Evolutionary conservation across 1,140 invertebrate genomes (phyloP), one percentile per base, ranked within the genome.

Genomic region (Venturia canescens): DNA sequence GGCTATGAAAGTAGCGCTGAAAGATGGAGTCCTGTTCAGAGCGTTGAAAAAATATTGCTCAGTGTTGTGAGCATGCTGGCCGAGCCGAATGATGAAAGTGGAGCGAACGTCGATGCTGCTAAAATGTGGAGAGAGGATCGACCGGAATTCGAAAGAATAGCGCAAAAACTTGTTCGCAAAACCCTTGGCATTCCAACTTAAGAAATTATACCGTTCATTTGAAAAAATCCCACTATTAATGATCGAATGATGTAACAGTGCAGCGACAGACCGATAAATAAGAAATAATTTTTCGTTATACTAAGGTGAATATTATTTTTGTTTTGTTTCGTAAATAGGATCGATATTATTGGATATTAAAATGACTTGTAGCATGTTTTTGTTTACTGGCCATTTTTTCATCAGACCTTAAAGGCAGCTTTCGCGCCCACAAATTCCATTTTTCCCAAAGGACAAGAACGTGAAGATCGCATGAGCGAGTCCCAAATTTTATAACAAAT

Each of bases 71-170:
- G 98, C 88, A 99, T 99, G 98, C 92, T 99, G 78, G 98, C 99
- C 82, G 99, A 99, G 91, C 99, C 99, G 5, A 99, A 99, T 92
- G 98, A 99, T 90, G 99, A 99, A 91, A 99, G 98, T 92, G 98
- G 98, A 31, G 99, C 99, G 0, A 99, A 99, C 93, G 98, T 99
- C 0, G 99, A 99, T 93, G 99, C 99, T 7, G 98, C 99, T 0
- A 99, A 99, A 93, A 99, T 99, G 97, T 99, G 98, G 98, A 93
- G 99, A 80, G 98, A 99, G 89, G 96, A 99, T 90, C 92, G 98
- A 44, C 93, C 95, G 26, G 96, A 99, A 91, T 99, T 99, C 91
- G 97, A 99, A 85, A 95, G 94, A 90, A 98, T 98, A 85, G 98
- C 98, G 15, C 95, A 98, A 88, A 95, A 95, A 88, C 94, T 99